Conservation (phyloP, 2,113 vertebrate genomes). For the Saimiri boliviensis region DNA sequence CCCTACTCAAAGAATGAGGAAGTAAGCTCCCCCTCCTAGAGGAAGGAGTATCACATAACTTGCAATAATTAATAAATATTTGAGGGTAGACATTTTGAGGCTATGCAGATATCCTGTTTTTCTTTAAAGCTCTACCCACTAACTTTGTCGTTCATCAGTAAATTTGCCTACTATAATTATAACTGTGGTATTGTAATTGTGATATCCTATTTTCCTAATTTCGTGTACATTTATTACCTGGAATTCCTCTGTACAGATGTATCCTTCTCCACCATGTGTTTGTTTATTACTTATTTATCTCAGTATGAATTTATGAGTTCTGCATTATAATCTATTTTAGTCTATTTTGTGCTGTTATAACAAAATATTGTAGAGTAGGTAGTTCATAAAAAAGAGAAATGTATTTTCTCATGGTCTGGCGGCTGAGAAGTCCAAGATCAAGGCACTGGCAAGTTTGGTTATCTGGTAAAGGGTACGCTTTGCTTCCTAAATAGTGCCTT, state of each 20-base stretch:
- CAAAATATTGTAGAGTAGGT: not conserved
- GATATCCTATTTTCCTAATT: not conserved
- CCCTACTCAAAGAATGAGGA: not conserved
- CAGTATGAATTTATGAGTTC: not conserved
- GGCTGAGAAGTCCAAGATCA: not conserved
- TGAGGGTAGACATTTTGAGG: not conserved
- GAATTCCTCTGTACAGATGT: not conserved
- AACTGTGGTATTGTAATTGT: not conserved
- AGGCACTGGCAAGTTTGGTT: not conserved
- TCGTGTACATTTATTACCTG: not conserved
- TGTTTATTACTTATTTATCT: not conserved
- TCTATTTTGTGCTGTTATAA: not conserved
- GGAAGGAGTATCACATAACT: not conserved
- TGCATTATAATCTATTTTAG: not conserved
- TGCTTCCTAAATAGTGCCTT: not conserved
- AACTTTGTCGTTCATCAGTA: not conserved
- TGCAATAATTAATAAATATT: not conserved
- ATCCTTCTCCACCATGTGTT: not conserved
- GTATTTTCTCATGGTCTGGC: not conserved
- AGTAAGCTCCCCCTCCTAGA: not conserved
- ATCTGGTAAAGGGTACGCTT: not conserved
- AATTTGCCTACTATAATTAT: not conserved
- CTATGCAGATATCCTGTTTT: not conserved
- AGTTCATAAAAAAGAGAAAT: not conserved
- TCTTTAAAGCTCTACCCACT: not conserved